Percentiles rank a stretch among this genome's conserved stretches.
These are phyloP conservation scores for Papilio polytes DNA, from an alignment of 1,140 invertebrate species.

Conservation along the genomic window DNA sequence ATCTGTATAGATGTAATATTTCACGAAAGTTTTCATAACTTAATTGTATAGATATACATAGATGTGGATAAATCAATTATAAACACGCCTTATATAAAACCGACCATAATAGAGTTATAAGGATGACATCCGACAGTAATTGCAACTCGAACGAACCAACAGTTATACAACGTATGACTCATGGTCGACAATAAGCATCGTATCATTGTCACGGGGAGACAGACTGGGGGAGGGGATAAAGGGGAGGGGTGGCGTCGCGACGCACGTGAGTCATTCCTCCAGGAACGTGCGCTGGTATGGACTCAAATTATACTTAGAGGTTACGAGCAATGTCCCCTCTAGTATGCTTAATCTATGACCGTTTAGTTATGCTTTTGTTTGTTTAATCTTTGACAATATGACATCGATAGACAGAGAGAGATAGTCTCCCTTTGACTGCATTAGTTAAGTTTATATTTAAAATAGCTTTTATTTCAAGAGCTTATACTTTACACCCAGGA, in stretches of 20 bases:
- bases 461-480: not conserved
- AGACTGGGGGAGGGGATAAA: conserved; percentile 32
- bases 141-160: conserved; percentile 30
- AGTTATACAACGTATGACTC: conserved; percentile 47
- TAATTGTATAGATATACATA: no score
- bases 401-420: no score
- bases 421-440: not conserved
- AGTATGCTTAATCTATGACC: not conserved
- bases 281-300: conserved; percentile 44
- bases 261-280: conserved; percentile 54
- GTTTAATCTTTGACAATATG: not conserved
- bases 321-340: conserved; percentile 17
- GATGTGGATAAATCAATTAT: not conserved
- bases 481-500: not conserved
- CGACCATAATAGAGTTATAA: not conserved
- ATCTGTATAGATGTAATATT: no score
- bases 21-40: no score
- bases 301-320: conserved; percentile 27
- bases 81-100: conserved; percentile 28
- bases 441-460: no score
- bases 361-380: not conserved
- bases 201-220: conserved; percentile 50
- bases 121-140: conserved; percentile 28
- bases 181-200: conserved; percentile 39
- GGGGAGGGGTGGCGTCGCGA: conserved; percentile 45